These are phyloP conservation scores for Chelonoidis abingdonii DNA, from an alignment of 2,113 vertebrate species.

Conservation along the genomic window DNA sequence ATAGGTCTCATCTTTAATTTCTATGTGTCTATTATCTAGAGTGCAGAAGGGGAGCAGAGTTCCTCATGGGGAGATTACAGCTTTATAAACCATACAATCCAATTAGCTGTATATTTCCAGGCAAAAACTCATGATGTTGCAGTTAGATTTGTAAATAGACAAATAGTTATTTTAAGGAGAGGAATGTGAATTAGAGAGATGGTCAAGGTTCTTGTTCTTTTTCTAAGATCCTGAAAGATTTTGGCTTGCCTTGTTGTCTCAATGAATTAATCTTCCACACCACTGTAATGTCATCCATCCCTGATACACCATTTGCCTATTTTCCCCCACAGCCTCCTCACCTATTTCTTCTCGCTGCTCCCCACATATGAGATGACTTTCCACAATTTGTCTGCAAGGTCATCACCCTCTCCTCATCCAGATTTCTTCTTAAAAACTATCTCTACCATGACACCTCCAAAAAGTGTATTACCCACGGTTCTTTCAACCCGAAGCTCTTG, in stretches of 20 bases:
- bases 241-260: neutral
- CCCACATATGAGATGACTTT: fast-evolving
- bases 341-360: fast-evolving
- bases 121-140: neutral
- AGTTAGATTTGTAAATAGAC: neutral
- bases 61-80: fast-evolving
- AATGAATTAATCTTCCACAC: neutral
- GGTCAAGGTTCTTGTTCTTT: neutral
- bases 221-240: neutral
- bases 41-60: neutral
- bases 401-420: neutral
- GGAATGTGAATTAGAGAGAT: neutral
- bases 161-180: neutral
- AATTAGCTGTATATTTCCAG: neutral
- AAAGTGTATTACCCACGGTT: neutral
- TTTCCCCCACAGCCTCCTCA: neutral
- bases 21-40: neutral
- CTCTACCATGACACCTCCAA: neutral
- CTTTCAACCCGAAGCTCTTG: too few relatives aligned
- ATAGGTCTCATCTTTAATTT: neutral
- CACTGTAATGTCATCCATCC: neutral
- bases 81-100: fast-evolving
- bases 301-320: neutral
- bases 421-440: neutral
- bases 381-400: neutral